These are phyloP conservation scores for Drosophila kikkawai DNA, from an alignment of 1,140 invertebrate species.

Conservation along the genomic window DNA sequence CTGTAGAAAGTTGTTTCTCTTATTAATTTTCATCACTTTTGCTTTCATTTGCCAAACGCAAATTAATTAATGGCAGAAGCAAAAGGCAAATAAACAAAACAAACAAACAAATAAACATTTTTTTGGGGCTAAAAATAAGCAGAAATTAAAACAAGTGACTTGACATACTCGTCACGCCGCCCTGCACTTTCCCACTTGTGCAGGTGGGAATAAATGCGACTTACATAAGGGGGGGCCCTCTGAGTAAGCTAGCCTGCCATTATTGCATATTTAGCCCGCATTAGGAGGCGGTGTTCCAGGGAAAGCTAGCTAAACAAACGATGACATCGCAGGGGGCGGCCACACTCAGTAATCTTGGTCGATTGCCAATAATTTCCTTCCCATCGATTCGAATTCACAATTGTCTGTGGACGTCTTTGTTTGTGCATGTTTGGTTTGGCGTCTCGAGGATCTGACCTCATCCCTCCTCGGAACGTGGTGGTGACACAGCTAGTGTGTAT, in stretches of 20 bases:
- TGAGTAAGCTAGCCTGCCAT: slow-evolving; percentile 25
- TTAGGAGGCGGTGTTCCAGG: slow-evolving; percentile 23
- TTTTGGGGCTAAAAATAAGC: slow-evolving; percentile 21
- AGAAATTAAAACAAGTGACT: slow-evolving; percentile 40
- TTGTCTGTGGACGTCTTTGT: slow-evolving; percentile 32
- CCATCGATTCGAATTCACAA: slow-evolving; percentile 67
- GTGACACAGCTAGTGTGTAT: slow-evolving; percentile 27
- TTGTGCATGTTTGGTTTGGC: slow-evolving; percentile 3
- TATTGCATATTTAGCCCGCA: slow-evolving; percentile 15
- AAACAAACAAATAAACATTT: slow-evolving; percentile 3
- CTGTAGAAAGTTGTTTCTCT: slow-evolving; percentile 24
- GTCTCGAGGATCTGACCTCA: slow-evolving; percentile 27
- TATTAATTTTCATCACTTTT: slow-evolving; percentile 68
- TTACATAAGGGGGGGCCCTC: slow-evolving; percentile 23
- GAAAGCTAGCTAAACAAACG: slow-evolving; percentile 29
- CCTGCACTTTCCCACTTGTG: slow-evolving; percentile 12
- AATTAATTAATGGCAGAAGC: slow-evolving; percentile 32
- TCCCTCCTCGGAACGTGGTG: background rate
- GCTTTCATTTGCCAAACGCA: slow-evolving; percentile 53
- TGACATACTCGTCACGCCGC: slow-evolving; percentile 22
- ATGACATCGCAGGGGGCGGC: slow-evolving; percentile 34
- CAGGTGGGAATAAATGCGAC: slow-evolving; percentile 17
- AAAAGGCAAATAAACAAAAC: slow-evolving; percentile 3
- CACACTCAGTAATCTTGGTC: slow-evolving; percentile 52
- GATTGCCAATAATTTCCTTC: slow-evolving; percentile 65